Percentiles rank a stretch among this genome's conserved stretches.
Conservation (phyloP, 2,113 vertebrate genomes). For the Anas platyrhynchos region DNA sequence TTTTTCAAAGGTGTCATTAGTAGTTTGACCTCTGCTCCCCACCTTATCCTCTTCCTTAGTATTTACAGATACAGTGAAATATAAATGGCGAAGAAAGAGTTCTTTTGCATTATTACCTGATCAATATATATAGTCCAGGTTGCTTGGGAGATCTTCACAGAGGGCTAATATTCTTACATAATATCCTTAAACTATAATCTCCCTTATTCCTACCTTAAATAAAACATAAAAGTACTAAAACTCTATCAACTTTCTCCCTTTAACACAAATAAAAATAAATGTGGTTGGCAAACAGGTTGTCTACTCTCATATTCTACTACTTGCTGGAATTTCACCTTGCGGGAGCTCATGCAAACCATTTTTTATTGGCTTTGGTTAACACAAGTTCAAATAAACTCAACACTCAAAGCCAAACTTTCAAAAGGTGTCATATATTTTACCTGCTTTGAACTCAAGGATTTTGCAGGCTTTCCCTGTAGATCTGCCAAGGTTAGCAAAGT, state of each 20-base stretch:
- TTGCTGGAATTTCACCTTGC: constrained; percentile 57
- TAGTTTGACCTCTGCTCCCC: neutral
- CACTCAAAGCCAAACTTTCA: constrained; percentile 58
- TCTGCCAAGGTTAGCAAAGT: constrained; percentile 69
- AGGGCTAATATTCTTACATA: neutral
- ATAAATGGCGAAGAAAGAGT: neutral
- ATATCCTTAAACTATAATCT: constrained; percentile 14
- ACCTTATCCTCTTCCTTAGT: neutral
- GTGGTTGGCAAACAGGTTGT: constrained; percentile 45
- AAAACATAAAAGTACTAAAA: constrained; percentile 37
- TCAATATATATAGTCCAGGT: neutral
- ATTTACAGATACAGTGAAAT: neutral
- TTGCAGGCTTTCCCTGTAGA: constrained; percentile 59
- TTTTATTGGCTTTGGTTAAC: constrained; percentile 60
- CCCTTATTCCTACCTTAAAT: constrained; percentile 36
- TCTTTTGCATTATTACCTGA: neutral
- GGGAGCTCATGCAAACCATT: constrained; percentile 43
- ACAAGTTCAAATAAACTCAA: constrained; percentile 64
- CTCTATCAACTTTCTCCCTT: constrained; percentile 28
- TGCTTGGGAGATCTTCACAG: neutral
- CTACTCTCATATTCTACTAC: constrained; percentile 1
- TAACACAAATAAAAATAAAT: constrained; percentile 50
- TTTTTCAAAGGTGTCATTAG: neutral
- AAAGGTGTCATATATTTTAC: constrained; percentile 65
- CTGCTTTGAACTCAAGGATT: constrained; percentile 66